Base-by-base conservation (phyloP, 2,113 vertebrate species). In the Ia io region DNA sequence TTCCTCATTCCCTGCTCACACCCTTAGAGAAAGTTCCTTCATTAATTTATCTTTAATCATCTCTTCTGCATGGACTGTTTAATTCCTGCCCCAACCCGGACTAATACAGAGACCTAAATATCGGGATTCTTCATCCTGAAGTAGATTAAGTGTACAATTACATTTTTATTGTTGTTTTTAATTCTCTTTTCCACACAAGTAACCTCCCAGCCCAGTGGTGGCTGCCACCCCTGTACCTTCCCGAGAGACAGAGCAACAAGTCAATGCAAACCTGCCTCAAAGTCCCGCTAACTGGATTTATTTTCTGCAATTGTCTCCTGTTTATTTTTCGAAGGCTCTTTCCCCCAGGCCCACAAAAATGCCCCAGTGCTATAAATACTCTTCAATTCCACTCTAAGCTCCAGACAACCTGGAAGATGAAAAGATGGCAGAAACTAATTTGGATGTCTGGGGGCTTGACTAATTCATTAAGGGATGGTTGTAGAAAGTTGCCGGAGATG, bases 401-500 rank as follows among this genome's bases (percentile, higher is more conserved):
- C 93, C 88, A 88, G 92, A 95, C 65, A 84, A 95, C 80, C 71
- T 92, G 69, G 42, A 80, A 96, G 88, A 93, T 90, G 76, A 96
- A 85, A 95, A 18, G 32, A 74, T 95, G 56, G 12, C 3, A 86
- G 74, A 73, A 86, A 82, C 67, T 78, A 78, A 83, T 92, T 74
- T 94, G 78, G 95, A 86, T 49, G 53, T 80, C 63, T 92, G 67
- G 74, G 78, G 83, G 82, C 84, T 85, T 94, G 84, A 90, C 90
- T 94, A 90, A 93, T 94, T 96, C 78, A 86, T 88, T 88, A 85
- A 93, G 69, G 37, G 20, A 51, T 84, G 35, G 42, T 22, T 94
- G 67, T 28, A 90, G 80, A 76, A 93, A 84, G 84, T 92, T 88
- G 49, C 69, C 5, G 3, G 74, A 67, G 78, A 84, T 47, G 28